phyloP scores from a whole-genome alignment of 64 coral and sea anemone genomes.

The Actinia tenebrosa region DNA sequence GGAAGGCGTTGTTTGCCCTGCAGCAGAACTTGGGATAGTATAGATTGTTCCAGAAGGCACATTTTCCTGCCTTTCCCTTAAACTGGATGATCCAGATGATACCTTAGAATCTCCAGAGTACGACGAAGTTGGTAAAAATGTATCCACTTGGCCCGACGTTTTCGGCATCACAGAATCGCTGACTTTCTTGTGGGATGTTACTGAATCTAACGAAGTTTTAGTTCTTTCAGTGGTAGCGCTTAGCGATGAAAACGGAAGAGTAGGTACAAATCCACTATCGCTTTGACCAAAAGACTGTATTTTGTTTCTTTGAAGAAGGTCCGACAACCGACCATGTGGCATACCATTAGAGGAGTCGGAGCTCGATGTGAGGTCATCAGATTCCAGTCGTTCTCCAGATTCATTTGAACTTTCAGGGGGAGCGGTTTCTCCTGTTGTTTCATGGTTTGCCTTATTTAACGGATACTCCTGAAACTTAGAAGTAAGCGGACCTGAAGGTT shows the following conservation, averaged over 20 bases:
- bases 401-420: neutral
- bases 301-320: neutral
- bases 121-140: neutral
- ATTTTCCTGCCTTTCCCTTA: neutral
- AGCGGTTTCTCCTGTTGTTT: neutral
- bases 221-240: neutral
- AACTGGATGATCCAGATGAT: neutral
- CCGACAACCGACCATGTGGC: neutral
- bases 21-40: neutral
- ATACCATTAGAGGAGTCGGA: neutral
- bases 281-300: neutral
- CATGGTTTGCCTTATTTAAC: neutral
- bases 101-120: neutral
- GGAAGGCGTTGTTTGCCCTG: neutral
- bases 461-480: neutral
- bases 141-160: neutral
- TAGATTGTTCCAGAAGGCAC: neutral
- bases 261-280: neutral
- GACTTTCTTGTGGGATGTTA: neutral
- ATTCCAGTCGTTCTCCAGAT: neutral
- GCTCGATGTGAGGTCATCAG: neutral
- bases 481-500: neutral
- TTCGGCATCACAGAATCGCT: neutral
- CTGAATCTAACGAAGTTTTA: neutral
- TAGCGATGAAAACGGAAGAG: neutral